Percentiles rank a stretch among this genome's conserved stretches.
These are phyloP conservation scores for Apostichopus leukothele DNA, from an alignment of 53 echinoderm and acorn worm genomes.

Conservation along the genomic window DNA sequence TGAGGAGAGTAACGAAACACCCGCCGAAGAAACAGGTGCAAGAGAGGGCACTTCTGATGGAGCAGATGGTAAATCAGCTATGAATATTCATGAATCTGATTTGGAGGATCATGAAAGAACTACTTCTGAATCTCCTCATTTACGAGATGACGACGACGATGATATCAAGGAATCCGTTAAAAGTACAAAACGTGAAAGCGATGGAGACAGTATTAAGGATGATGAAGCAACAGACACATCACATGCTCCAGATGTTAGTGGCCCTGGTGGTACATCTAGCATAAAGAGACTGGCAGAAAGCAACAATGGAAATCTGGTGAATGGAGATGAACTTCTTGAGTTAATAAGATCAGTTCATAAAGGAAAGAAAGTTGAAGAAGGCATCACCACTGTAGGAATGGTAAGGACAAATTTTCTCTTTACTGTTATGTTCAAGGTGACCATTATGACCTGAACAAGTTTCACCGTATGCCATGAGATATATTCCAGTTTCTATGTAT, in stretches of 20 bases:
- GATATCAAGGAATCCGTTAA: background rate
- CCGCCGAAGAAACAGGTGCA: background rate
- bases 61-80: background rate
- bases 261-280: background rate
- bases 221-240: background rate
- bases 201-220: conserved; percentile 5
- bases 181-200: background rate
- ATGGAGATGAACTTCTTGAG: conserved; percentile 82
- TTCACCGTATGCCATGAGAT: no score
- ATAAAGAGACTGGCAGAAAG: background rate
- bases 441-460: no score
- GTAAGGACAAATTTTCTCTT: conserved; percentile 51
- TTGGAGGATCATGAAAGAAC: background rate
- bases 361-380: conserved; percentile 74
- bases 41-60: background rate
- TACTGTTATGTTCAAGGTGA: no score
- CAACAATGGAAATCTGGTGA: conserved; percentile 64
- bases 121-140: background rate
- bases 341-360: conserved; percentile 66
- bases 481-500: no score
- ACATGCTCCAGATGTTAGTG: background rate
- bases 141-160: background rate
- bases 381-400: conserved; percentile 85
- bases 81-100: background rate
- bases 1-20: background rate